Percentiles rank a stretch among this genome's conserved stretches.
phyloP scores from a whole-genome alignment of 2,888 invertebrate species.

The Drosophila kanekoi region DNA sequence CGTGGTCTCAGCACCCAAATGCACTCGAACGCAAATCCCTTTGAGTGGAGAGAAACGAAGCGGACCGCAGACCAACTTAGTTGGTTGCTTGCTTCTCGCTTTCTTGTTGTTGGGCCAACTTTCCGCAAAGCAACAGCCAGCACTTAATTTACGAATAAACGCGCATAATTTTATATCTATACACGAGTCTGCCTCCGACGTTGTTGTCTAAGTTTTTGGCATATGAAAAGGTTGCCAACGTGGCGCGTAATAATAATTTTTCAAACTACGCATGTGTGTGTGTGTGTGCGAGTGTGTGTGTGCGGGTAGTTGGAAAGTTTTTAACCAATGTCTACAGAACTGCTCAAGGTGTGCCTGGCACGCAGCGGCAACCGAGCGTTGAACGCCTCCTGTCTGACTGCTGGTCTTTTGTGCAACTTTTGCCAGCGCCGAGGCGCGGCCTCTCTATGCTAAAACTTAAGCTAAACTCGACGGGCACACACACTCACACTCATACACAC shows the following conservation, averaged over 20 bases:
- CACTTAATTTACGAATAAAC: conserved; percentile 81
- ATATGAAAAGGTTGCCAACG: conserved; percentile 80
- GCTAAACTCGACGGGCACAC: conserved; percentile 69
- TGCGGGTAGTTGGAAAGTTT: conserved; percentile 70
- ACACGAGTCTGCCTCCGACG: conserved; percentile 44
- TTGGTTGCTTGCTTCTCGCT: conserved; percentile 25
- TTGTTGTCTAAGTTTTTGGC: conserved; percentile 72
- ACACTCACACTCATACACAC: conserved; percentile 21
- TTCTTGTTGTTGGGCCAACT: conserved; percentile 35
- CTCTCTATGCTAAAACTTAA: conserved; percentile 79
- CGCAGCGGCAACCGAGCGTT: conserved; percentile 60
- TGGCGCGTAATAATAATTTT: conserved; percentile 79
- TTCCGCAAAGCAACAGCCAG: conserved; percentile 72
- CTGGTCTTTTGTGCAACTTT: conserved; percentile 79
- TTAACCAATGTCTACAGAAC: conserved; percentile 77
- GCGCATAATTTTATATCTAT: conserved; percentile 82
- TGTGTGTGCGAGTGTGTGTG: conserved; percentile 38
- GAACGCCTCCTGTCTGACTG: conserved; percentile 70
- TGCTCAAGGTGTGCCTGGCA: conserved; percentile 77
- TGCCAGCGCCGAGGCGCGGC: conserved; percentile 31
- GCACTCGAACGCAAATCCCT: conserved; percentile 62
- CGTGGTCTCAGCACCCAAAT: conserved; percentile 35
- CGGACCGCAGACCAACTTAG: conserved; percentile 69
- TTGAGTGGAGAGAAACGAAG: conserved; percentile 58
- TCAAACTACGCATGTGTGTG: conserved; percentile 58